Evolutionary conservation across 2,888 invertebrate species (phyloP).

Genomic region (Orthosia gracilis): DNA sequence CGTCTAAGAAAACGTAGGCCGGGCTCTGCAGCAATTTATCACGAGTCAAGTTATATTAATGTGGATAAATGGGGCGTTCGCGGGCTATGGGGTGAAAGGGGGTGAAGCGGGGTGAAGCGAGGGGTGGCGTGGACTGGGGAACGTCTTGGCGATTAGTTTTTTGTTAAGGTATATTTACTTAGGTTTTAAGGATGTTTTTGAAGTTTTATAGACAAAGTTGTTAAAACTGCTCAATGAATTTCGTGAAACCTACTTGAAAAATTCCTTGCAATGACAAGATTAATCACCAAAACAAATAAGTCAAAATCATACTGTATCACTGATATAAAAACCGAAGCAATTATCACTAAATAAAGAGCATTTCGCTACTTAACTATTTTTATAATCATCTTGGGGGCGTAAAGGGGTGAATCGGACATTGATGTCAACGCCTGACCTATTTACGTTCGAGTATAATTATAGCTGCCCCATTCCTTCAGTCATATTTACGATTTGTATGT

Average conservation of each 20-base stretch:
- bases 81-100: slow-evolving; percentile 57
- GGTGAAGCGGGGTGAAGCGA: slow-evolving; percentile 45
- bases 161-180: slow-evolving; percentile 58
- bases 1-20: slow-evolving; percentile 89
- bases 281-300: neutral
- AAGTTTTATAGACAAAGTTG: neutral
- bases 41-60: slow-evolving; percentile 90
- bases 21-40: slow-evolving; percentile 89
- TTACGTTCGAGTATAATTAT: slow-evolving; percentile 12
- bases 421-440: slow-evolving; percentile 1
- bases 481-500: neutral
- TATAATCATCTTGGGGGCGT: neutral
- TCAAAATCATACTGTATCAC: neutral
- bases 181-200: slow-evolving; percentile 6
- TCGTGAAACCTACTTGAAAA: neutral
- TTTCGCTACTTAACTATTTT: neutral
- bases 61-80: slow-evolving; percentile 86
- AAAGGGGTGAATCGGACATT: slow-evolving; percentile 3
- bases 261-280: neutral
- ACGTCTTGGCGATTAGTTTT: slow-evolving; percentile 72
- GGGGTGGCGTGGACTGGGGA: slow-evolving; percentile 66
- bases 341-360: neutral
- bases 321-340: neutral
- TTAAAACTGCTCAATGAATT: too few species aligned
- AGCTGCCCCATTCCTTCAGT: neutral